Evolutionary conservation across 2,888 invertebrate genomes (phyloP).

Genomic region (Meganola albula): DNA sequence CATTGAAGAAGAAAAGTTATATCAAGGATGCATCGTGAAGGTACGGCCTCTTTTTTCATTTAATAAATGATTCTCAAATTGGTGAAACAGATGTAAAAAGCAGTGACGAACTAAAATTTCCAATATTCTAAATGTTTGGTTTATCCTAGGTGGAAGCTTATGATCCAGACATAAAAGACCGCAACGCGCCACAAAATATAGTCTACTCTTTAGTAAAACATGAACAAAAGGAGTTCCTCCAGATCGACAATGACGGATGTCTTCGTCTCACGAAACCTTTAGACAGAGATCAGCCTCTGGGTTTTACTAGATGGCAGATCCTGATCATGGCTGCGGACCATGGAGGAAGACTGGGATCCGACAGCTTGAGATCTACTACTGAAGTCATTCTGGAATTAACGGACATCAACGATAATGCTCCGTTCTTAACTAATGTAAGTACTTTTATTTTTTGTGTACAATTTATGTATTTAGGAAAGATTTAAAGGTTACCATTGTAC

Average conservation of each 20-base stretch:
- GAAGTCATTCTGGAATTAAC: constrained; percentile 82
- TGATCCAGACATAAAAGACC: constrained; percentile 90
- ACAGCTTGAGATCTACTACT: constrained; percentile 79
- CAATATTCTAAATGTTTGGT: too few relatives aligned
- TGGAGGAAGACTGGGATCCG: constrained; percentile 77
- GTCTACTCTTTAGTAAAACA: constrained; percentile 85
- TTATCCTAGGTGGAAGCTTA: constrained; percentile 80
- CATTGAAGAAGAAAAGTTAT: constrained; percentile 85
- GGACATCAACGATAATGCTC: constrained; percentile 97
- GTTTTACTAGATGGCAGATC: constrained; percentile 88
- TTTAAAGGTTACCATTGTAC: too few relatives aligned
- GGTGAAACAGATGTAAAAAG: not conserved
- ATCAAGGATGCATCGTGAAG: constrained; percentile 83
- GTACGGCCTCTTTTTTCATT: constrained; percentile 50
- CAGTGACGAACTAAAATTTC: too few relatives aligned
- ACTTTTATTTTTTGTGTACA: constrained; percentile 4
- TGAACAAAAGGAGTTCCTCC: constrained; percentile 83
- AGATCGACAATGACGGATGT: constrained; percentile 86
- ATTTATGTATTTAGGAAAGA: too few relatives aligned
- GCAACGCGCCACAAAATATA: constrained; percentile 85
- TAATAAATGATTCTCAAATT: too few relatives aligned
- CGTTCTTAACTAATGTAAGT: constrained; percentile 86
- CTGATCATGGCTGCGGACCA: constrained; percentile 87
- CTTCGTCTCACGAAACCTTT: constrained; percentile 85
- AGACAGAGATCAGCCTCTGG: constrained; percentile 93